A percentile compares a stretch with the other conserved stretches of the same genome.
Evolutionary conservation across 2,113 vertebrate genomes (phyloP).

Genomic region (Oncorhynchus nerka): DNA sequence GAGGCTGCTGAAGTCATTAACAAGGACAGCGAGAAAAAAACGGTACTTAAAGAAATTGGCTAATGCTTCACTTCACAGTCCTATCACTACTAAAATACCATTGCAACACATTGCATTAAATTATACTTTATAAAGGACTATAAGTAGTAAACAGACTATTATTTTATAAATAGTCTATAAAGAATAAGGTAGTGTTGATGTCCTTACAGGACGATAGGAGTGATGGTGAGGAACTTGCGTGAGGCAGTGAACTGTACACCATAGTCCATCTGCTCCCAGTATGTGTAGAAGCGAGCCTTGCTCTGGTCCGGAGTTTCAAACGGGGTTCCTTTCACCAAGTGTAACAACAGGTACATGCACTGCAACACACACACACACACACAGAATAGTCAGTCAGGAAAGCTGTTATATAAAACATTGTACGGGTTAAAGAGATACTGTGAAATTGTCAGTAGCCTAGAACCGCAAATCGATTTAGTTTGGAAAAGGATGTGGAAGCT

Average conservation of each 20-base stretch:
- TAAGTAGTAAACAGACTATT: too few species aligned
- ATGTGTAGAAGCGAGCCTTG: slow-evolving; percentile 89
- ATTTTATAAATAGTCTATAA: too few species aligned
- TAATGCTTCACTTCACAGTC: slow-evolving; percentile 7
- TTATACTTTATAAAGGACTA: too few species aligned
- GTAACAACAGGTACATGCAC: slow-evolving; percentile 97
- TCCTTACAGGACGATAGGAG: slow-evolving; percentile 93
- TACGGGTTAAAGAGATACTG: too few species aligned
- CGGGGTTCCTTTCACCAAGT: slow-evolving; percentile 94
- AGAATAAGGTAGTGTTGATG: too few species aligned
- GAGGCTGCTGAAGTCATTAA: slow-evolving; percentile 14
- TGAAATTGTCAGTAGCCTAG: too few species aligned
- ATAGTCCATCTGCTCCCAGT: slow-evolving; percentile 99
- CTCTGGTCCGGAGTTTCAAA: slow-evolving; percentile 97
- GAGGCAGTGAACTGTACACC: slow-evolving; percentile 95
- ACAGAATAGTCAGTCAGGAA: not conserved
- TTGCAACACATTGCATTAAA: too few species aligned
- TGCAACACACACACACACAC: slow-evolving; percentile 52
- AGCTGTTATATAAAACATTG: too few species aligned
- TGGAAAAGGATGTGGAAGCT: too few species aligned
- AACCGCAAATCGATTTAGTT: too few species aligned
- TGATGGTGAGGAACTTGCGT: slow-evolving; percentile 97
- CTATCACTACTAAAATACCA: too few species aligned
- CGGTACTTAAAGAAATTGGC: not conserved
- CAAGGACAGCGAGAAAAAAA: not conserved